Evolutionary conservation across 1,140 invertebrate species (phyloP), one percentile per base, ranked within the genome.

Genomic region (Nylanderia fulva): DNA sequence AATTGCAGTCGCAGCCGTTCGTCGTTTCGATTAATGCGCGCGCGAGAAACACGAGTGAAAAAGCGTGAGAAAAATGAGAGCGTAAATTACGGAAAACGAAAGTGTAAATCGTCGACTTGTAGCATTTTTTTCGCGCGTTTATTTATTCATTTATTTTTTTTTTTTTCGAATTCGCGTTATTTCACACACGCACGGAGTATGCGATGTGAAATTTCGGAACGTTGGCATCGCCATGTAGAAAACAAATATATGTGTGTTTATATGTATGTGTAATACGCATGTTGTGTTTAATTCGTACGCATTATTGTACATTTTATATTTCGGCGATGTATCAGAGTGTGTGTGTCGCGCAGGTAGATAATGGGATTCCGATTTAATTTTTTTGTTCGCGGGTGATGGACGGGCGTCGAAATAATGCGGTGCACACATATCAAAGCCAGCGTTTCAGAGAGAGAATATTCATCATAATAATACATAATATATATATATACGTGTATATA

Each of bases 401-500:
- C 61, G 48, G 72, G 68, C 69, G 91, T 82, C 66, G 66, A 45
- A 58, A 92, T 92, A 91, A 93, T 93, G 92, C 91, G 87, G 91
- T 93, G 91, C 92, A 93, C 88, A 92, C 86, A 86, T 93, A 93
- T 88, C 90, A 92, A n/a, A 93, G 91, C 90, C 93, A 93, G 88
- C 89, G 72, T 92, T 92, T 90, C 27, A 88, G 90, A 39, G 64
- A n/a, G 45, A 39, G 42, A 9, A 60, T 36, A 56, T 69, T 42
- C 63, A 42, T 80, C 42, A 80, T 58, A 56, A 87, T 88, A 69
- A 85, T 76, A 86, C 52, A 68, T 68, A 87, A 91, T 85, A 86
- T 88, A 87, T 87, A 13, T 68, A 15, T 48, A 11, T 69, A 29
- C 85, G 88, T 86, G 85, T 84, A 84, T 48, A 52, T 64, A 66